A percentile compares a stretch with the other conserved stretches of the same genome.
Evolutionary conservation across 2,888 invertebrate genomes (phyloP).

Genomic region (Heliconius ethilla): DNA sequence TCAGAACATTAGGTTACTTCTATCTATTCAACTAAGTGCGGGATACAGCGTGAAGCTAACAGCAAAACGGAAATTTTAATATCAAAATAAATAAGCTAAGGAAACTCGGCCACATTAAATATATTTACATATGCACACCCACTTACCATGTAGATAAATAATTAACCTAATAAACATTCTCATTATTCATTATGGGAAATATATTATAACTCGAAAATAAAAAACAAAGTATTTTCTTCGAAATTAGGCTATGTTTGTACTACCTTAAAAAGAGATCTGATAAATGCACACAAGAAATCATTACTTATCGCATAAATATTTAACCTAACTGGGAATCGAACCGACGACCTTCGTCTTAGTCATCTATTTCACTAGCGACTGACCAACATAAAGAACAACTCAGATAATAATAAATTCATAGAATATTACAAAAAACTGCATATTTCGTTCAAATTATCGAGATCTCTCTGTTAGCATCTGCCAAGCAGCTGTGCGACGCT

Average conservation of each 20-base stretch:
- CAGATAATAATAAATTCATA: background rate
- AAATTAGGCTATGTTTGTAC: background rate
- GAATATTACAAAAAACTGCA: background rate
- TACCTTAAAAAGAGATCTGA: background rate
- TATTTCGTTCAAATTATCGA: background rate
- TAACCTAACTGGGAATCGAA: background rate
- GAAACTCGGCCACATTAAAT: slow-evolving; percentile 5
- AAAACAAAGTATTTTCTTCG: background rate
- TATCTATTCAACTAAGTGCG: too few relatives aligned
- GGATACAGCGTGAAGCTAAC: too few relatives aligned
- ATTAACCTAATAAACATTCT: background rate
- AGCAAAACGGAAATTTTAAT: background rate
- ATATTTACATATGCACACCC: background rate
- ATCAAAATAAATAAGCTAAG: background rate
- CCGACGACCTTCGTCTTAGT: background rate
- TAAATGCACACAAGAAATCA: background rate
- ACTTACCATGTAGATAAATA: background rate
- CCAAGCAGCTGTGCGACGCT: background rate
- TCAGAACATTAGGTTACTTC: too few relatives aligned
- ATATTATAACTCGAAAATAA: background rate
- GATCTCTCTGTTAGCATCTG: slow-evolving; percentile 1
- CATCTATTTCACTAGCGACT: background rate
- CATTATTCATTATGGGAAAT: background rate
- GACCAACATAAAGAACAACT: background rate
- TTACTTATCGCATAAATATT: too few relatives aligned